Percentiles rank a stretch among this genome's conserved stretches.
These are phyloP conservation scores for Agonopterix arenella DNA, from an alignment of 2,888 invertebrate genomes.

Conservation along the genomic window DNA sequence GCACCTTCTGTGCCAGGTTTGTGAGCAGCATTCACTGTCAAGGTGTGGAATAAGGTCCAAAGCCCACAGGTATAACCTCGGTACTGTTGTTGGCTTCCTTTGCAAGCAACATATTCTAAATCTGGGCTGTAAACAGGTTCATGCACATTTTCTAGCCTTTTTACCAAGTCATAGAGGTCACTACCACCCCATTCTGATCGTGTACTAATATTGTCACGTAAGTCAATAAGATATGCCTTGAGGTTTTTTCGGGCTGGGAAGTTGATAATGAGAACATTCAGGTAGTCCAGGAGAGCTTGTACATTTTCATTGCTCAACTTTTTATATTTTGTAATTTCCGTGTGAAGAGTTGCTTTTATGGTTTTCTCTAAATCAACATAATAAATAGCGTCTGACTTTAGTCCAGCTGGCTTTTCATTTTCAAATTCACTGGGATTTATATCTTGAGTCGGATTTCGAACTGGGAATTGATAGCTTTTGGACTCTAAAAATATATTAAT, in stretches of 20 bases:
- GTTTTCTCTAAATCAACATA: slow-evolving; percentile 93
- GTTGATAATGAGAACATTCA: slow-evolving; percentile 83
- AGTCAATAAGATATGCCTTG: slow-evolving; percentile 78
- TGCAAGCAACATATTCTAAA: slow-evolving; percentile 86
- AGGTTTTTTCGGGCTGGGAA: slow-evolving; percentile 87
- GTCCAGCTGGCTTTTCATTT: slow-evolving; percentile 19
- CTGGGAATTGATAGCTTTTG: slow-evolving; percentile 60
- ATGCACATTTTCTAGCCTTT: slow-evolving; percentile 67
- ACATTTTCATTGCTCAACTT: slow-evolving; percentile 83
- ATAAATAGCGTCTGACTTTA: slow-evolving; percentile 80
- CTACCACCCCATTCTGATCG: slow-evolving; percentile 76
- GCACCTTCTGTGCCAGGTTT: slow-evolving; percentile 74
- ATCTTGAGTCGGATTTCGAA: slow-evolving; percentile 29
- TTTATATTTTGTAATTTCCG: slow-evolving; percentile 87
- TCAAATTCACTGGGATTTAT: slow-evolving; percentile 27
- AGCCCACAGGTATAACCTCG: slow-evolving; percentile 96
- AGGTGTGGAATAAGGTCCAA: slow-evolving; percentile 95
- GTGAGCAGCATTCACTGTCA: slow-evolving; percentile 86
- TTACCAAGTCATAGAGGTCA: slow-evolving; percentile 76
- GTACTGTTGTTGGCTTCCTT: slow-evolving; percentile 83
- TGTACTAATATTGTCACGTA: slow-evolving; percentile 70
- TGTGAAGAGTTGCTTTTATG: slow-evolving; percentile 86
- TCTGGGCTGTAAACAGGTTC: slow-evolving; percentile 74
- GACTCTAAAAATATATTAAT: slow-evolving; percentile 71
- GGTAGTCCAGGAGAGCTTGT: slow-evolving; percentile 83